A percentile compares a stretch with the other conserved stretches of the same genome.
Evolutionary conservation across 2,113 vertebrate species (phyloP).

Genomic region (Dipodomys spectabilis): DNA sequence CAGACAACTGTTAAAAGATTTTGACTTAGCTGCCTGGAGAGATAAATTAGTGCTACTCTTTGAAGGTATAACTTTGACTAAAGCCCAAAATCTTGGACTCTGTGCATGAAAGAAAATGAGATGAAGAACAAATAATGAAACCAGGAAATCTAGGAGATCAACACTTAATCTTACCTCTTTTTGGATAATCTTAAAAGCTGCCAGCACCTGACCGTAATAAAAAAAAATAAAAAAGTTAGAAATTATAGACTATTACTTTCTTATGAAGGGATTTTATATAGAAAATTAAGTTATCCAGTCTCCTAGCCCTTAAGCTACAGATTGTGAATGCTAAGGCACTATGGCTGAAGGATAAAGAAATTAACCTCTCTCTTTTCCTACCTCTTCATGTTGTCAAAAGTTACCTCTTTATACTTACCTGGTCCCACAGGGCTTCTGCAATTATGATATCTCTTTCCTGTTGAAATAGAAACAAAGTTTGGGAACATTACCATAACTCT

Average conservation of each 20-base stretch:
- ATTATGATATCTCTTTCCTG: slow-evolving; percentile 61
- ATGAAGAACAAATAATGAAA: not conserved
- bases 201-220: slow-evolving; percentile 58
- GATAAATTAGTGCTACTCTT: not conserved
- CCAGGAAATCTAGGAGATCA: slow-evolving; percentile 2
- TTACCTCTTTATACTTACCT: slow-evolving; percentile 54
- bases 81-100: not conserved
- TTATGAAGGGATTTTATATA: slow-evolving; percentile 12
- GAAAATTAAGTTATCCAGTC: not conserved
- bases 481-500: not conserved
- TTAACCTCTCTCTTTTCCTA: not conserved
- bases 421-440: slow-evolving; percentile 70
- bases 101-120: not conserved
- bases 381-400: not conserved
- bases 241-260: not conserved
- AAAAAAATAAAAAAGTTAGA: slow-evolving; percentile 40
- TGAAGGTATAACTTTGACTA: slow-evolving; percentile 1
- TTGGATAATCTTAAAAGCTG: slow-evolving; percentile 74
- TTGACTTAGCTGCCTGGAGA: not conserved
- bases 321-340: not conserved
- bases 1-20: not conserved
- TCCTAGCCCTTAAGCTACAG: not conserved
- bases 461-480: slow-evolving; percentile 62
- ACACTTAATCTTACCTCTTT: slow-evolving; percentile 71
- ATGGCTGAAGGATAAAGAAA: not conserved